Base-by-base conservation (phyloP, 2,888 invertebrate genomes). In the Prosapia bicincta region DNA sequence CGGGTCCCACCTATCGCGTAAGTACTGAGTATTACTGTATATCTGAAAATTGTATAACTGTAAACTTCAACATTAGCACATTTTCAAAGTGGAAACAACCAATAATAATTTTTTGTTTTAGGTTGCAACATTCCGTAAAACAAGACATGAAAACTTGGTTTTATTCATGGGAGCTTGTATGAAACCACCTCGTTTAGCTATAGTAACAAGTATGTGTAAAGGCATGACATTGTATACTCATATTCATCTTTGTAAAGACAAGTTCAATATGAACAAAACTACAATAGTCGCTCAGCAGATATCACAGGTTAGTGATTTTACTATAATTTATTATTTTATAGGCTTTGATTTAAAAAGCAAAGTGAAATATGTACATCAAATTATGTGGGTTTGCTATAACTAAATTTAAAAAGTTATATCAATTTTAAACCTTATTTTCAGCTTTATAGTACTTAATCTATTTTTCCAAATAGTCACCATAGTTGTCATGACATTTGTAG, bases 91-190 rank as follows among this genome's bases (percentile, higher is more conserved):
- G n/a, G n/a, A n/a, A n/a, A n/a, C n/a, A n/a, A n/a, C n/a, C n/a
- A n/a, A n/a, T n/a, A n/a, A n/a, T n/a, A 73, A 26, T 66, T 43
- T 65, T 66, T 32, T 79, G 25, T 79, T 80, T 24, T 83, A 93
- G 93, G 95, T 97, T 82, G 95, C 96, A 71, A 97, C 95, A 82
- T 95, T 99, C 86, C 92, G 98, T 77, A 99, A 99, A 87, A 98
- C 99, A 7, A 91, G 99, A 0, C 99, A 99, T 86, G 99, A 99
- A 86, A 99, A 99, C 88, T 87, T 99, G 80, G 97, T 99, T 72
- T 89, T 99, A 72, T 99, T 99, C 87, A 98, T 99, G 96, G 99
- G 99, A 79, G 99, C 98, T 79, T 99, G 98, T 85, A 97, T 98
- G 96, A 98, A 98, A 86, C 97, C 97, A 78, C 97, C 98, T 28